Percentiles rank a stretch among this genome's conserved stretches.
These are phyloP conservation scores for Luperina testacea DNA, from an alignment of 2,888 invertebrate genomes.

Conservation along the genomic window DNA sequence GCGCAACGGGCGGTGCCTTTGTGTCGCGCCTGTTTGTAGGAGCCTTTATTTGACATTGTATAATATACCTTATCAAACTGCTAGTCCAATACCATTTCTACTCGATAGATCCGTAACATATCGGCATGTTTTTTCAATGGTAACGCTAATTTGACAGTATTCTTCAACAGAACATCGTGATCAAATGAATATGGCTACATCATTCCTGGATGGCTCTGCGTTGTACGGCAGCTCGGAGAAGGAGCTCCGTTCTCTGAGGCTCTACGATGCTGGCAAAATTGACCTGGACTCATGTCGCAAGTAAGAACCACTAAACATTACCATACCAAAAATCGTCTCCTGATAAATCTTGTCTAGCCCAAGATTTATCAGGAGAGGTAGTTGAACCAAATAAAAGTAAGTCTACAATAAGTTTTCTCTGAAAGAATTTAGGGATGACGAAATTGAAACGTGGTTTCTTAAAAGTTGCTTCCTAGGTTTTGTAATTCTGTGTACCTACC, in stretches of 20 bases:
- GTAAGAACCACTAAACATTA: slow-evolving; percentile 75
- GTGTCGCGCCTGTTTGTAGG: no score
- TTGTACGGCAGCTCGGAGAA: slow-evolving; percentile 95
- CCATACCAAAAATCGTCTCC: neutral
- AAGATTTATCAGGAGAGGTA: no score
- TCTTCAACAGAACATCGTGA: slow-evolving; percentile 91
- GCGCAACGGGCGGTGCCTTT: no score
- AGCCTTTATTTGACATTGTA: neutral
- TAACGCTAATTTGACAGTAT: neutral
- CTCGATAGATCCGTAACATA: neutral
- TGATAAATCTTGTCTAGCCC: neutral
- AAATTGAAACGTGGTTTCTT: slow-evolving; percentile 8
- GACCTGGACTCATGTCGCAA: slow-evolving; percentile 92
- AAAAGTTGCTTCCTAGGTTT: slow-evolving; percentile 6
- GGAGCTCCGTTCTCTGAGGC: slow-evolving; percentile 92
- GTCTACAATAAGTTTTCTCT: neutral
- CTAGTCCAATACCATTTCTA: neutral
- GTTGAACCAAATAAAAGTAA: neutral
- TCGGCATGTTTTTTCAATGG: no score
- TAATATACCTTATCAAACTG: neutral
- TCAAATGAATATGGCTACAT: slow-evolving; percentile 96
- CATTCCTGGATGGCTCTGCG: slow-evolving; percentile 95
- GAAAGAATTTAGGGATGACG: neutral
- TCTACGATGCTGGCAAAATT: slow-evolving; percentile 93
- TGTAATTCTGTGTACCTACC: neutral